These are phyloP conservation scores for Eucera pruinosa DNA, from an alignment of 2,888 invertebrate genomes.

Conservation along the genomic window DNA sequence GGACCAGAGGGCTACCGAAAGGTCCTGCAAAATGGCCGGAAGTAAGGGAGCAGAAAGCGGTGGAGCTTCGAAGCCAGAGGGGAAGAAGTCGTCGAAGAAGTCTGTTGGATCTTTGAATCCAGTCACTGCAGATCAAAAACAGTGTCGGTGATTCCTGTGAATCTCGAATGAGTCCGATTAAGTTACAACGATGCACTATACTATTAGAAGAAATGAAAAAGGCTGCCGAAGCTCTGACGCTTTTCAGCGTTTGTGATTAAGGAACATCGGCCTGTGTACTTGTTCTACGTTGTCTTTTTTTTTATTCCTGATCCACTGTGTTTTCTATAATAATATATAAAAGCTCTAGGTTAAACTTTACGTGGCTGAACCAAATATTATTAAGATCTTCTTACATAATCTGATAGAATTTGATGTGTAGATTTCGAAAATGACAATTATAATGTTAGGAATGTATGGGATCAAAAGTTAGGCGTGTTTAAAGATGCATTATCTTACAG, in stretches of 20 bases:
- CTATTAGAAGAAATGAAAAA: not conserved
- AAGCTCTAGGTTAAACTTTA: slow-evolving; percentile 4
- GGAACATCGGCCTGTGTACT: not conserved
- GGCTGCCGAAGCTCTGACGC: not conserved
- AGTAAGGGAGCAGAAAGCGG: slow-evolving; percentile 51
- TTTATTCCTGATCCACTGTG: not conserved
- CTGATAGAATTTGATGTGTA: too few species aligned
- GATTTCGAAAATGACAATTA: too few species aligned
- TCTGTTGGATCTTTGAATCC: slow-evolving; percentile 59
- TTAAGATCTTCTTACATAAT: too few species aligned
- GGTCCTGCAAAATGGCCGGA: slow-evolving; percentile 53
- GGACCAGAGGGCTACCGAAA: slow-evolving; percentile 48
- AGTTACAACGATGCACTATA: not conserved
- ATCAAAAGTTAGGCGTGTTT: too few species aligned
- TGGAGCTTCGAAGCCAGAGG: slow-evolving; percentile 63
- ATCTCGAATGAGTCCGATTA: not conserved
- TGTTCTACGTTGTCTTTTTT: slow-evolving; percentile 19
- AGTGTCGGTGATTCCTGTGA: slow-evolving; percentile 63
- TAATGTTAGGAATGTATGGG: too few species aligned
- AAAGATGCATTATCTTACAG: too few species aligned
- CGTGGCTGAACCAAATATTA: too few species aligned
- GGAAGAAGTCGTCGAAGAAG: slow-evolving; percentile 72
- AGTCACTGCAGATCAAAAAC: slow-evolving; percentile 63
- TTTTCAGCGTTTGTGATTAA: not conserved
- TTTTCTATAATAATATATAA: not conserved